Evolutionary conservation across 1,140 invertebrate species (phyloP), one percentile per base, ranked within the genome.

Genomic region (Acromyrmex charruanus): DNA sequence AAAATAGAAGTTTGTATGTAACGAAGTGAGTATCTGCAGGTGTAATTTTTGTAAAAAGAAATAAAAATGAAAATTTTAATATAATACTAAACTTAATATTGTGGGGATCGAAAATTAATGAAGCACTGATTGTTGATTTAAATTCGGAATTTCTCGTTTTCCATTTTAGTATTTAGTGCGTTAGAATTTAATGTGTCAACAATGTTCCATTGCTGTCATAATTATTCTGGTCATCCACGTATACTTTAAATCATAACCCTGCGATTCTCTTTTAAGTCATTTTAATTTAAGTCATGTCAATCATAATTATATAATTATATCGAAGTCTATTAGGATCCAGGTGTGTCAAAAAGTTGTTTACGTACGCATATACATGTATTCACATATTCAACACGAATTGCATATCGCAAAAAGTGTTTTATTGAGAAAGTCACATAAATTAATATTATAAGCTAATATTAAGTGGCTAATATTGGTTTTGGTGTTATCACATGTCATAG

Each of bases 401-500:
- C 39, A 35, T 74, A 0, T 63, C 31, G 49, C 79, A 84, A 84
- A 72, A 25, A 66, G 21, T 74, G 61, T 87, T 85, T 90, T 77
- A 88, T 74, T 87, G 65, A 66, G 79, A 81, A 89, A 88, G 39
- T 81, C 71, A 61, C 71, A 88, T 84, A 87, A 68, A 82, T 90
- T 87, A 90, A 88, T 81, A 66, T 39, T 66, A 6, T 35, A 66
- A 49, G 39, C 66, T 80, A 65, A 79, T 16, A 81, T 87, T 68
- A 89, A 80, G 84, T 69, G 65, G 69, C 74, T 65, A 69, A 69
- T 51, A 74, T 84, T 72, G 49, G 61, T 87, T 69, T 86, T 63
- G 69, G 86, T 84, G 75, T 88, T 87, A 89, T 28, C 61, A 58
- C 90, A 74, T 90, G 72, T 89, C 79, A 85, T 55, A 89, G 84